Evolutionary conservation across 2,888 invertebrate species (phyloP), one percentile per base, ranked within the genome.

Genomic region (Hymenopus coronatus): DNA sequence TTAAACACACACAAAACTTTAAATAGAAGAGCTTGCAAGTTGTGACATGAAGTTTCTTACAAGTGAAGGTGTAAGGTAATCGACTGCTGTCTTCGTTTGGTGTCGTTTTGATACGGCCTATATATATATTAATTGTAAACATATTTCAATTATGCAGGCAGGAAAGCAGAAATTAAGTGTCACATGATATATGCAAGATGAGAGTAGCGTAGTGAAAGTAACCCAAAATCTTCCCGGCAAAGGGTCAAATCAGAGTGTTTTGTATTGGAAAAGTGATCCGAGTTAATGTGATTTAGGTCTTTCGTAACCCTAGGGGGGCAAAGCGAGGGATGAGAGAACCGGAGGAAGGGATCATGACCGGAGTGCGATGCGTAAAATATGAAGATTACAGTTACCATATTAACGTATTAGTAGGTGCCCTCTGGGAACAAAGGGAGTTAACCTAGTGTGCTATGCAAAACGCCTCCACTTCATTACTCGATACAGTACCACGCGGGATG

Each of bases 201-300:
- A 70, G 20, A 20, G 20, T 70, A 70, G 54, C 54, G 0, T 3
- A 70, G 15, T 20, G 3, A 20, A 70, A 15, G 33, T 28, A 3
- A 28, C 8, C 40, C 9, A 86, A 40, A 87, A 9, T 82, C n/a
- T 25, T 3, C 30, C 82, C 54, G 86, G 83, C 85, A 30, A 86
- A 83, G 83, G 54, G 86, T 87, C 86, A 89, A 87, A 87, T 89
- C 87, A 89, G 83, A 70, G 81, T 83, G 89, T 25, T 70, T 33
- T 27, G 40, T 83, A 86, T 87, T 85, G 87, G 12, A n/a, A 87
- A 87, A 87, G 83, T 87, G 89, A 89, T 86, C 70, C 86, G 83
- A 82, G 82, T 28, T 86, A 85, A 88, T 86, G 88, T 86, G 82
- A 88, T 88, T 83, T 85, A 86, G 88, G 88, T 28, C 27, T 9